A percentile compares a stretch with the other conserved stretches of the same genome.
Evolutionary conservation across 2,888 invertebrate species (phyloP).

Genomic region (Zeuzera pyrina): DNA sequence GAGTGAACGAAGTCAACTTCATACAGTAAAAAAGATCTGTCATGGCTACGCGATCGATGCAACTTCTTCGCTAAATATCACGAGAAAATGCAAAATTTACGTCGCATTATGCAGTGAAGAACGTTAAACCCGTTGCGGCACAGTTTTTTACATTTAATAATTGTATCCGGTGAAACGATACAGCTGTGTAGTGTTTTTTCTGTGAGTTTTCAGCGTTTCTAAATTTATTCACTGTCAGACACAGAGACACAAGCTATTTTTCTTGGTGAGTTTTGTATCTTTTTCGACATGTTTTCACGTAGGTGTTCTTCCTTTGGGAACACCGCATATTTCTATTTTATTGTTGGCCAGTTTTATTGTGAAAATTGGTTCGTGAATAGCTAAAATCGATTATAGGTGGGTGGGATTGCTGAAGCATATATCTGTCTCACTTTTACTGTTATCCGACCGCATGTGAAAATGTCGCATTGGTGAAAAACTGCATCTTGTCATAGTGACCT

Average conservation of each 20-base stretch:
- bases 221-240: constrained; percentile 61
- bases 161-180: constrained; percentile 36
- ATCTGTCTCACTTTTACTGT: constrained; percentile 42
- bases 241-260: constrained; percentile 49
- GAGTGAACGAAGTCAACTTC: constrained; percentile 55
- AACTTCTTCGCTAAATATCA: constrained; percentile 45
- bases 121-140: constrained; percentile 22
- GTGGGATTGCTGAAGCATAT: constrained; percentile 45
- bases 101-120: constrained; percentile 39
- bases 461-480: constrained; percentile 44
- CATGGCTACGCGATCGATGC: constrained; percentile 68
- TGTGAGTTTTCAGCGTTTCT: constrained; percentile 61
- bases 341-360: constrained; percentile 23
- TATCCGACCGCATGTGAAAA: constrained; percentile 45
- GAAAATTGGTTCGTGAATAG: constrained; percentile 29
- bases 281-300: constrained; percentile 25
- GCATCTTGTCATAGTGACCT: constrained; percentile 30
- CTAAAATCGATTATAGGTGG: constrained; percentile 70
- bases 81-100: constrained; percentile 61
- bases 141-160: constrained; percentile 34
- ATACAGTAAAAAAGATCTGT: constrained; percentile 55
- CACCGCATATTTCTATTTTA: constrained; percentile 20
- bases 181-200: constrained; percentile 49
- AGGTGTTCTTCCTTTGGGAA: constrained; percentile 18
- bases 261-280: constrained; percentile 52